phyloP scores from a whole-genome alignment of 30 jellyfish, hydroid and myxozoan genomes.

The Aurelia aurita complex sp. Pacific region DNA sequence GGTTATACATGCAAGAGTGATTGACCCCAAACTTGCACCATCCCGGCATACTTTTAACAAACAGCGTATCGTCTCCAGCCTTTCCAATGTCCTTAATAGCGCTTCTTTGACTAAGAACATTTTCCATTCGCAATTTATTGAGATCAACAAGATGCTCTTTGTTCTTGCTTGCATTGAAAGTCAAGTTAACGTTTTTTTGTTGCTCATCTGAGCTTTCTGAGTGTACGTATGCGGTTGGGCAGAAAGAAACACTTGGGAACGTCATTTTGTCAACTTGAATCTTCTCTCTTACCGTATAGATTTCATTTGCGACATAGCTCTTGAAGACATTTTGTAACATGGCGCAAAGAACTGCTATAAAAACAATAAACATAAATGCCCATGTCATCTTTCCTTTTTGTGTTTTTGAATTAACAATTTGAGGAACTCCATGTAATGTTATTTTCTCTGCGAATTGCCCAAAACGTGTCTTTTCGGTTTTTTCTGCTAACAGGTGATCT shows the following conservation, averaged over 20 bases:
- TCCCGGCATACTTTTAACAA: neutral
- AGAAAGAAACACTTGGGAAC: no score
- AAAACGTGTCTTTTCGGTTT: no score
- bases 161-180: no score
- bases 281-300: no score
- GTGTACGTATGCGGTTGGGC: neutral
- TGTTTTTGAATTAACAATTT: neutral
- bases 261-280: no score
- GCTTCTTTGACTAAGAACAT: no score
- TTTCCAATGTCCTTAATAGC: no score
- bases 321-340: neutral
- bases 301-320: neutral
- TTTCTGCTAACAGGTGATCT: no score
- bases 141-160: no score
- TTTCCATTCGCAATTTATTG: no score
- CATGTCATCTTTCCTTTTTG: neutral
- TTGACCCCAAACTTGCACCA: neutral
- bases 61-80: neutral
- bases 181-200: no score
- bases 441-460: neutral
- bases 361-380: neutral
- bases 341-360: neutral
- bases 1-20: neutral
- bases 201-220: no score
- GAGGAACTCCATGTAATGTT: conserved; percentile 1